Conservation (phyloP, 2,113 vertebrate genomes). For the Notarius lentiginosus region DNA sequence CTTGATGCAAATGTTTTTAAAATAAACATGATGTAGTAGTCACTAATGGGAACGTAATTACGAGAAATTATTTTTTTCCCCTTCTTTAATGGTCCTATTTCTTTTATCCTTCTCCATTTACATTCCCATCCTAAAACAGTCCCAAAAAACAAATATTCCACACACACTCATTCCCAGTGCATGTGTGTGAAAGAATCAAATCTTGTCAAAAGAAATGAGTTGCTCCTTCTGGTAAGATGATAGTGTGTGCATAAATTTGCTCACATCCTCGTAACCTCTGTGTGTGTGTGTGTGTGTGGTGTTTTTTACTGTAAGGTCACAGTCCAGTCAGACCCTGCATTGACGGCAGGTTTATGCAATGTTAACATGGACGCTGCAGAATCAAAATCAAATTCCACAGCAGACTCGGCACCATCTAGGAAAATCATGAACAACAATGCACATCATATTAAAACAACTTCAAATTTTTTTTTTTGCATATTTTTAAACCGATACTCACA, state of each 20-base stretch:
- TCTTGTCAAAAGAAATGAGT: neutral
- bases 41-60: neutral
- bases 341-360: slow-evolving; percentile 83
- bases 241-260: slow-evolving; percentile 29
- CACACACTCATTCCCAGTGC: neutral
- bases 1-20: neutral
- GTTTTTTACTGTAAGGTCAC: slow-evolving; percentile 79
- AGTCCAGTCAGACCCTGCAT: slow-evolving; percentile 78
- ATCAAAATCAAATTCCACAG: slow-evolving; percentile 81
- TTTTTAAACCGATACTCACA: neutral
- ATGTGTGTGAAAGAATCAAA: slow-evolving; percentile 8
- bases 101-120: neutral
- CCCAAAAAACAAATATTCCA: neutral
- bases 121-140: neutral
- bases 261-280: neutral
- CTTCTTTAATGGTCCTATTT: neutral
- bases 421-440: neutral
- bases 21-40: slow-evolving; percentile 5
- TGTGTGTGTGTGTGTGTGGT: neutral
- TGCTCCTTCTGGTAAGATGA: neutral
- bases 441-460: neutral
- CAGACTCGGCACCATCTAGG: slow-evolving; percentile 72
- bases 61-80: neutral
- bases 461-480: neutral
- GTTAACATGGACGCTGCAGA: slow-evolving; percentile 77